Percentiles rank a stretch among this genome's conserved stretches.
These are phyloP conservation scores for Sebastolobus altivelis DNA, from an alignment of 2,797 vertebrate species.

Conservation along the genomic window DNA sequence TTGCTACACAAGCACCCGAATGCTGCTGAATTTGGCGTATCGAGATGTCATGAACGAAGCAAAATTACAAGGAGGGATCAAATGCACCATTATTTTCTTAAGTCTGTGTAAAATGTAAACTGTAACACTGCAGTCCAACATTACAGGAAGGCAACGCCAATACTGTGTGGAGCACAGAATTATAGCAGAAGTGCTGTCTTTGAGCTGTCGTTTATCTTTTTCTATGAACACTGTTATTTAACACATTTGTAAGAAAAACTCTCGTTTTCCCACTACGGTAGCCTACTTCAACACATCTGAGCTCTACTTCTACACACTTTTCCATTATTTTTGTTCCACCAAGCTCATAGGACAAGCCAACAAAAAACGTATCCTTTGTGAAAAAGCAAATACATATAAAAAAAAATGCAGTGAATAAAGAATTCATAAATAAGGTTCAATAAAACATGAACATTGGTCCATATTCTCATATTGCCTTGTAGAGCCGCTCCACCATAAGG, in stretches of 20 bases:
- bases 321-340: slow-evolving; percentile 20
- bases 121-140: slow-evolving; percentile 66
- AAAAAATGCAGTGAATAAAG: slow-evolving; percentile 60
- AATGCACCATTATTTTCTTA: slow-evolving; percentile 69
- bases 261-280: slow-evolving; percentile 28
- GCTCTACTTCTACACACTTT: slow-evolving; percentile 58
- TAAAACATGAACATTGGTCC: slow-evolving; percentile 80
- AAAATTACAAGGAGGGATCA: slow-evolving; percentile 59
- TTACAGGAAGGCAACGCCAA: slow-evolving; percentile 75
- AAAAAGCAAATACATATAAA: slow-evolving; percentile 71
- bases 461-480: slow-evolving; percentile 78
- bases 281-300: slow-evolving; percentile 31
- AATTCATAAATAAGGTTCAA: slow-evolving; percentile 80
- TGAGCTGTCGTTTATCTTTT: slow-evolving; percentile 20
- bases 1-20: slow-evolving; percentile 80
- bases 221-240: slow-evolving; percentile 22
- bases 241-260: slow-evolving; percentile 60
- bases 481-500: slow-evolving; percentile 60
- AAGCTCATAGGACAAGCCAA: slow-evolving; percentile 53
- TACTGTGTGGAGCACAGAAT: slow-evolving; percentile 57
- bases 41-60: slow-evolving; percentile 45
- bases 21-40: slow-evolving; percentile 59
- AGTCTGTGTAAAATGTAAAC: slow-evolving; percentile 76
- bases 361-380: slow-evolving; percentile 53
- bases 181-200: slow-evolving; percentile 53